Base-by-base conservation (phyloP, 2,888 invertebrate genomes). In the Dyspetes luteomarginatus region DNA sequence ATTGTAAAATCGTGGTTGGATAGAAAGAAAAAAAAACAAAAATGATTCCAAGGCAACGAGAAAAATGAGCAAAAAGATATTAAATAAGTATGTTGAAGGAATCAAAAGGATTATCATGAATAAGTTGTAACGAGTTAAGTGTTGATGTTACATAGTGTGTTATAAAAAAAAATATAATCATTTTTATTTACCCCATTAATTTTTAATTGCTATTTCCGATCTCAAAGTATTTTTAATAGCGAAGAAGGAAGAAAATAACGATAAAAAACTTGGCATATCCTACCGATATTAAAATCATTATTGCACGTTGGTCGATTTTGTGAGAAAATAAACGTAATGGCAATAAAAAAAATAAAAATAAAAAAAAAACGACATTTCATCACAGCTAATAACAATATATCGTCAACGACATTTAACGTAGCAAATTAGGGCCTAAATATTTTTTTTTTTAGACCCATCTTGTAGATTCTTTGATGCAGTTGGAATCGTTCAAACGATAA, bases 81-180 rank as follows among this genome's bases (percentile, higher is more conserved):
- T 7, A 65, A 43, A 68, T 4, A 45, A 3, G 19, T 15, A 43
- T 22, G 24, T 45, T 58, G 5, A 30, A 45, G 3, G 2, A 52
- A 24, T 36, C 45, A 58, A 36, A 69, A 58, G 12, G 52, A n/a
- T 73, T 52, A 52, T 67, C 43, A n/a, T 22, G 2, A 22, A 56
- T 15, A 74, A 24, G 28, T 69, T 76, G 19, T 78, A 76, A 62
- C 60, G 15, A 78, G 65, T 82, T 71, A 73, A 83, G 65, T 68
- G 69, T 81, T 79, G 55, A 78, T 74, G 81, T 82, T 78, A 65
- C 48, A 64, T 15, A 74, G 60, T 67, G 28, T 58, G 50, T 65
- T 67, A 67, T 19, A 41, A 75, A 26, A 58, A 48, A 3, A n/a
- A 19, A 52, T 5, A 50, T 15, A 30, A 71, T 30, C 19, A 30